Conservation (phyloP, 1,140 invertebrate species). For the Polypedilum vanderplanki region DNA sequence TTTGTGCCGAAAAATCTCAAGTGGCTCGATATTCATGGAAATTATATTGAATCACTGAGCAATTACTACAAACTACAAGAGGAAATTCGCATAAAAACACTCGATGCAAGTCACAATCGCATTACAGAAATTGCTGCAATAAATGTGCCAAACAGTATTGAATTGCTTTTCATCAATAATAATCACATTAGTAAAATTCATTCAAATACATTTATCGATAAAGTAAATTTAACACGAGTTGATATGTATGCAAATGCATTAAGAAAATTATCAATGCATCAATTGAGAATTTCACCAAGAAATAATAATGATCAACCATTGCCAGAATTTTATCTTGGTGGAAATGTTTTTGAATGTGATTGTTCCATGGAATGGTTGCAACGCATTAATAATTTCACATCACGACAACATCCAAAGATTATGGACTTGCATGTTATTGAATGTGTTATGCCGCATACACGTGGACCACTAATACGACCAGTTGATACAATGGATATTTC, state of each 20-base stretch:
- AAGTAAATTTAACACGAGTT: constrained; percentile 73
- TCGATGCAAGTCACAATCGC: constrained; percentile 81
- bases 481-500: constrained; percentile 59
- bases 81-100: constrained; percentile 69
- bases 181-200: constrained; percentile 73
- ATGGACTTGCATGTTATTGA: constrained; percentile 82
- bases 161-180: constrained; percentile 82
- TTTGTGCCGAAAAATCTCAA: constrained; percentile 80
- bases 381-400: constrained; percentile 75
- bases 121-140: constrained; percentile 70
- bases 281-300: constrained; percentile 65
- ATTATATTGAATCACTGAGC: constrained; percentile 74
- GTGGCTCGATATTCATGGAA: constrained; percentile 83
- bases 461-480: constrained; percentile 59
- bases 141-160: constrained; percentile 81
- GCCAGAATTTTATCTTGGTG: constrained; percentile 80
- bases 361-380: constrained; percentile 90
- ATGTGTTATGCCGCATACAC: constrained; percentile 73
- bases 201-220: constrained; percentile 78
- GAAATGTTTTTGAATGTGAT: constrained; percentile 85
- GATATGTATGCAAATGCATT: constrained; percentile 85
- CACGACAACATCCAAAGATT: constrained; percentile 71
- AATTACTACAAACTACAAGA: constrained; percentile 80
- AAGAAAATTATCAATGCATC: constrained; percentile 70
- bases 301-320: constrained; percentile 50